Conservation (phyloP, 2,888 invertebrate species). For the Nycteola revayana region DNA sequence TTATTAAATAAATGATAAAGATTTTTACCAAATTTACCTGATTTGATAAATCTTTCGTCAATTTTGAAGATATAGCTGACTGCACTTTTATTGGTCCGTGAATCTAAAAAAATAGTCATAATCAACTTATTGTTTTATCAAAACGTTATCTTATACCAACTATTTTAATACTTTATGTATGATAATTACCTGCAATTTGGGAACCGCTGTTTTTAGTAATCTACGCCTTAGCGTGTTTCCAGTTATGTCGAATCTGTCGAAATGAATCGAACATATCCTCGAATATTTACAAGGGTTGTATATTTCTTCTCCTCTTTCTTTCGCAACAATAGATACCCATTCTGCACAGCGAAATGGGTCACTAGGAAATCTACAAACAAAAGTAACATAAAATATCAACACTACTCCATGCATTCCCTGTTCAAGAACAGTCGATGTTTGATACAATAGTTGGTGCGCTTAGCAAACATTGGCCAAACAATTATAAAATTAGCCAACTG, state of each 20-base stretch:
- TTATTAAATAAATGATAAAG: too few relatives aligned
- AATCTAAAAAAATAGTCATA: too few relatives aligned
- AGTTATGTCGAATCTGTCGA: slow-evolving; percentile 3
- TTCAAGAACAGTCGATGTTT: too few relatives aligned
- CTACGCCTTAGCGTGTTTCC: slow-evolving; percentile 5
- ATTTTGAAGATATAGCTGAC: too few relatives aligned
- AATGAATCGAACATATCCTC: slow-evolving; percentile 6
- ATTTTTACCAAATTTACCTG: too few relatives aligned
- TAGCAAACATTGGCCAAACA: too few relatives aligned
- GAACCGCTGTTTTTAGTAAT: slow-evolving; percentile 6
- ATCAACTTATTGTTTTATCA: too few relatives aligned
- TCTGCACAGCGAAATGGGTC: slow-evolving; percentile 6
- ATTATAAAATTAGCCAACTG: too few relatives aligned
- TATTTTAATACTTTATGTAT: too few relatives aligned
- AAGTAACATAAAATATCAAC: background rate
- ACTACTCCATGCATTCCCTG: background rate
- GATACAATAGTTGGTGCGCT: too few relatives aligned
- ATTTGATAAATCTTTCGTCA: background rate
- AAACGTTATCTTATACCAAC: too few relatives aligned
- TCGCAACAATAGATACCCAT: slow-evolving; percentile 6
- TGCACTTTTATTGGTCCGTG: too few relatives aligned
- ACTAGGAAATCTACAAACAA: slow-evolving; percentile 4
- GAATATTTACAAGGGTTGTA: slow-evolving; percentile 2
- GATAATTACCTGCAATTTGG: slow-evolving; percentile 1
- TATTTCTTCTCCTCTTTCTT: slow-evolving; percentile 4